Base-by-base conservation (phyloP, 2,113 vertebrate genomes). In the Sylvia atricapilla region DNA sequence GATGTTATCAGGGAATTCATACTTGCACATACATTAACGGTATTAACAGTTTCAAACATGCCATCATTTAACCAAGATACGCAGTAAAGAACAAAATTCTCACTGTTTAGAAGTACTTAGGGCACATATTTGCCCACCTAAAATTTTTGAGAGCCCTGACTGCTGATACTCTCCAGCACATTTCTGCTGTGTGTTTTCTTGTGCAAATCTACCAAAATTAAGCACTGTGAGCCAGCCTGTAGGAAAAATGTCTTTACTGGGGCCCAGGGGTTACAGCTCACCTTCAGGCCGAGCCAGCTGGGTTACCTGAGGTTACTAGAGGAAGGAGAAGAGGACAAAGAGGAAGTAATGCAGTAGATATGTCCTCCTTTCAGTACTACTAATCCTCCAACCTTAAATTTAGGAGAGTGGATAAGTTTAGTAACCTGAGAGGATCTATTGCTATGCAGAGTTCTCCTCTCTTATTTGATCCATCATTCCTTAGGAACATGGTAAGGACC, bases 371-470 rank as follows among this genome's bases (percentile, higher is more conserved):
- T 93, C 94, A 95, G 69, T 56, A 94, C 94, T 62, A 94, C 73
- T 95, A 97, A 92, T 96, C 91, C 91, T 92, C 47, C 62, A 82
- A 52, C 22, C 84, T 95, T 95, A 95, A 91, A 94, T 95, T 91
- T 95, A 91, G 89, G 80, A 78, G 46, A 56, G 74, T 27, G 80
- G 60, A 8, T 95, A 88, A 90, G 25, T 60, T 68, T 35, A 87
- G 93, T 68, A 95, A 94, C 62, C 27, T 0, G 4, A 94, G 87
- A 89, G 49, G 80, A 82, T 53, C 77, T n/a, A 68, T 14, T 37
- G 18, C 81, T 73, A 89, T 72, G 87, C 87, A 68, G 33, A 76
- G 77, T 49, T 78, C 89, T 93, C 66, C 81, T 70, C 84, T 87
- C 80, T n/a, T 59, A 58, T 69, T 53, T 23, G 89, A 68, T 25